These are phyloP conservation scores for Natator depressus DNA, from an alignment of 2,113 vertebrate genomes.

Conservation along the genomic window DNA sequence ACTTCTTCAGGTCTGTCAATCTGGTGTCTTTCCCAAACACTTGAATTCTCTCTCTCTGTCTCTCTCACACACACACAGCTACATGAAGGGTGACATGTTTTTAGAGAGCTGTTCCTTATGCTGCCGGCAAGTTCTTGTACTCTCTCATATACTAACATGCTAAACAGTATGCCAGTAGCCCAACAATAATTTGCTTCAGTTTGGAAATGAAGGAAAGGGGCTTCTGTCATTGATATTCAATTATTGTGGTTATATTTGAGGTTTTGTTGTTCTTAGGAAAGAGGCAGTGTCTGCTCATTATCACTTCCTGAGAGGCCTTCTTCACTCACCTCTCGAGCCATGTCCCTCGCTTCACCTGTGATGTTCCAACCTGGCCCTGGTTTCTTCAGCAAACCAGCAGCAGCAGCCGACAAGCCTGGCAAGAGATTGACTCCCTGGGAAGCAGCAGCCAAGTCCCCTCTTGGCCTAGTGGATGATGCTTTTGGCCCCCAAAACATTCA, in stretches of 20 bases:
- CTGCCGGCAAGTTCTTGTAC: neutral
- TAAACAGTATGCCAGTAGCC: neutral
- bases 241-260: neutral
- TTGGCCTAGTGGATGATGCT: conserved; percentile 92
- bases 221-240: neutral
- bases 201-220: neutral
- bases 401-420: conserved; percentile 71
- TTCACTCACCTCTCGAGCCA: conserved; percentile 45
- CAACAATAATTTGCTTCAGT: neutral
- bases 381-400: conserved; percentile 64
- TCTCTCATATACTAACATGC: neutral
- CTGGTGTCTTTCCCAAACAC: conserved; percentile 15
- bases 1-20: neutral
- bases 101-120: neutral
- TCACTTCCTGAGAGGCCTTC: conserved; percentile 82
- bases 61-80: neutral
- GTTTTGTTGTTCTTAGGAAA: conserved; percentile 73
- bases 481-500: conserved; percentile 85
- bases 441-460: conserved; percentile 88
- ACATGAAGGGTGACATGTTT: neutral
- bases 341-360: conserved; percentile 75
- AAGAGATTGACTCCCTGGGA: conserved; percentile 92
- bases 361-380: conserved; percentile 56
- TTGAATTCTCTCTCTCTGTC: neutral
- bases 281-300: conserved; percentile 77